Evolutionary conservation across 1,140 invertebrate species (phyloP).

Genomic region (Leucophenga varia): DNA sequence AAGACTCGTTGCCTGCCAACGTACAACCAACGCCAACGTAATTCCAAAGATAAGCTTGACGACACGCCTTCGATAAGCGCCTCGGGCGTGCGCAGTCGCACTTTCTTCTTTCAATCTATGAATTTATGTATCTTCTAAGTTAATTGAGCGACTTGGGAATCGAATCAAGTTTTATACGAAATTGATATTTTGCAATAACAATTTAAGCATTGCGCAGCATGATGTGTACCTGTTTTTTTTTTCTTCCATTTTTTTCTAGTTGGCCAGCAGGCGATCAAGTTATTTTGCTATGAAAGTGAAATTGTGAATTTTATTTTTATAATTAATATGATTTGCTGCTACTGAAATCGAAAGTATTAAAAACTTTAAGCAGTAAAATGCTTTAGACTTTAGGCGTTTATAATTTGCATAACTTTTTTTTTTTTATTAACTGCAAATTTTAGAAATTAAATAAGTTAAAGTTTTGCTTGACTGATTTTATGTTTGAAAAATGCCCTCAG

Average conservation of each 20-base stretch:
- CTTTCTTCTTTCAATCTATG: slow-evolving; percentile 21
- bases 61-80: too few species aligned
- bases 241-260: too few species aligned
- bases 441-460: too few species aligned
- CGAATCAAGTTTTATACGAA: slow-evolving; percentile 5
- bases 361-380: too few species aligned
- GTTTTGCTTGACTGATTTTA: too few species aligned
- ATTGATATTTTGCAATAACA: slow-evolving; percentile 42
- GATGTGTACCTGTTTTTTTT: too few species aligned
- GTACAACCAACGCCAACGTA: slow-evolving; percentile 34
- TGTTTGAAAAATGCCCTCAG: too few species aligned
- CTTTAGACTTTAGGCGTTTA: too few species aligned
- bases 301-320: too few species aligned
- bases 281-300: too few species aligned
- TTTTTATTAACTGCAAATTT: background rate
- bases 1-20: slow-evolving; percentile 10
- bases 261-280: slow-evolving; percentile 8
- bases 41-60: slow-evolving; percentile 26
- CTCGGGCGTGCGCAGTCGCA: slow-evolving; percentile 15
- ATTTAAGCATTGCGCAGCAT: slow-evolving; percentile 25
- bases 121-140: slow-evolving; percentile 32
- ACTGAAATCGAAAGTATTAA: slow-evolving; percentile 26
- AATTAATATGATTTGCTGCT: background rate
- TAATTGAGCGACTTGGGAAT: too few species aligned
- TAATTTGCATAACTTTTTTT: background rate